Percentiles rank a stretch among this genome's conserved stretches.
These are phyloP conservation scores for Plutomurus gul DNA, from an alignment of 1,140 invertebrate genomes.

Conservation along the genomic window DNA sequence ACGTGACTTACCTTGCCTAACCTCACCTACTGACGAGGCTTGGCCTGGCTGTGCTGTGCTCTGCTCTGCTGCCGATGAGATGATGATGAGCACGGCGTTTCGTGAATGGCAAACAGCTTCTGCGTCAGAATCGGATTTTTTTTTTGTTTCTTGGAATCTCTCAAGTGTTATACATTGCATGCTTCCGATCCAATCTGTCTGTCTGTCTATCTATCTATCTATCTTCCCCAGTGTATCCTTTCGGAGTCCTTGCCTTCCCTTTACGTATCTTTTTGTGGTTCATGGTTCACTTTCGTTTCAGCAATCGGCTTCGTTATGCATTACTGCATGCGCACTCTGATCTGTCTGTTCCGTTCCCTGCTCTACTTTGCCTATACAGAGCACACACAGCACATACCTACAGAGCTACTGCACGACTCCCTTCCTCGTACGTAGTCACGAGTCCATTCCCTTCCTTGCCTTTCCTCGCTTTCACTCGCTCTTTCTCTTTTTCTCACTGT, in stretches of 20 bases:
- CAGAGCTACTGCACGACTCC: not conserved
- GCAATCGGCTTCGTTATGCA: constrained; percentile 25
- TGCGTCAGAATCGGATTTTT: constrained; percentile 19
- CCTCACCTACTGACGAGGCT: no score
- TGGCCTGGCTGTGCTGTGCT: no score
- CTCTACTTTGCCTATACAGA: constrained; percentile 12
- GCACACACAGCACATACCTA: not conserved
- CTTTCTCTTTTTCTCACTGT: not conserved
- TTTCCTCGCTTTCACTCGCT: not conserved
- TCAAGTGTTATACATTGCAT: constrained; percentile 29
- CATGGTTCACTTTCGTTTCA: constrained; percentile 20
- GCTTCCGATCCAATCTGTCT: constrained; percentile 28
- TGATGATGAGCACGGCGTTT: not conserved
- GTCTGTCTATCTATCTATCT: constrained; percentile 23
- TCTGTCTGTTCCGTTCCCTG: constrained; percentile 22
- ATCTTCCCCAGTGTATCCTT: constrained; percentile 7
- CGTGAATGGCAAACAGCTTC: not conserved
- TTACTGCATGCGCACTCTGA: constrained; percentile 28
- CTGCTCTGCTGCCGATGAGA: no score
- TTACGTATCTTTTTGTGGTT: constrained; percentile 15
- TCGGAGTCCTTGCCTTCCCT: constrained; percentile 7
- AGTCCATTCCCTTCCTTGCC: not conserved
- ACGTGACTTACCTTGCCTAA: no score
- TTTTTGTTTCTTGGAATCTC: constrained; percentile 25
- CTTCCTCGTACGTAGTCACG: not conserved